Percentiles rank a stretch among this genome's conserved stretches.
Conservation (phyloP, 2,888 invertebrate species). For the Leucophora obtusa region DNA sequence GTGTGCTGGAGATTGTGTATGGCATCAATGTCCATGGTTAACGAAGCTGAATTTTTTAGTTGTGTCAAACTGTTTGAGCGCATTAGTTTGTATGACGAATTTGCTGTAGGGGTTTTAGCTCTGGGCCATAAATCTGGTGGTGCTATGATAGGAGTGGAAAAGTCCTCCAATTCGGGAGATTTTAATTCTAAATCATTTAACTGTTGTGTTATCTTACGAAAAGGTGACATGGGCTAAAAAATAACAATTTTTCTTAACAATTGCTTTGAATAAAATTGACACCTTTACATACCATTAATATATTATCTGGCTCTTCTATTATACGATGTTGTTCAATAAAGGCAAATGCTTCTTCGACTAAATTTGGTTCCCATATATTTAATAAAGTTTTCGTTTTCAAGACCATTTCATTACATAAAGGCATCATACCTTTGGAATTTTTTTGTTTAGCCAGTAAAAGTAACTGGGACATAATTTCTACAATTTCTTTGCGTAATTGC, state of each 20-base stretch:
- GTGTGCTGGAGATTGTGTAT: conserved; percentile 76
- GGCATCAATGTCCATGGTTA: conserved; percentile 74
- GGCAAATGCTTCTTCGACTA: conserved; percentile 91
- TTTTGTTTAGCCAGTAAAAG: conserved; percentile 87
- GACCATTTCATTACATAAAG: conserved; percentile 88
- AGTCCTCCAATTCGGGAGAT: conserved; percentile 86
- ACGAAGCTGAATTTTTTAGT: conserved; percentile 66
- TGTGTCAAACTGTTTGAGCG: conserved; percentile 74
- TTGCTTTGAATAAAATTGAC: too few relatives aligned
- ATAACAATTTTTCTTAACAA: not conserved
- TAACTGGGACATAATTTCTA: conserved; percentile 87
- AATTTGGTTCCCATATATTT: conserved; percentile 90
- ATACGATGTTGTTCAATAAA: conserved; percentile 87
- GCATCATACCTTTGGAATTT: conserved; percentile 86
- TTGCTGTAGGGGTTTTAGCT: conserved; percentile 64
- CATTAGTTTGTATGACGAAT: conserved; percentile 67
- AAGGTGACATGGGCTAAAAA: conserved; percentile 83
- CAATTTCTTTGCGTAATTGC: conserved; percentile 86
- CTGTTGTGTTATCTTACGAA: conserved; percentile 88
- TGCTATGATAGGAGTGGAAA: conserved; percentile 84
- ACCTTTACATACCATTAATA: conserved; percentile 71
- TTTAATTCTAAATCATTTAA: conserved; percentile 84
- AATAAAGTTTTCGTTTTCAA: conserved; percentile 88
- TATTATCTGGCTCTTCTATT: conserved; percentile 79
- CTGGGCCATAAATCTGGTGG: conserved; percentile 84